Base-by-base conservation (phyloP, 2,888 invertebrate species). In the Lamproptera curius region DNA sequence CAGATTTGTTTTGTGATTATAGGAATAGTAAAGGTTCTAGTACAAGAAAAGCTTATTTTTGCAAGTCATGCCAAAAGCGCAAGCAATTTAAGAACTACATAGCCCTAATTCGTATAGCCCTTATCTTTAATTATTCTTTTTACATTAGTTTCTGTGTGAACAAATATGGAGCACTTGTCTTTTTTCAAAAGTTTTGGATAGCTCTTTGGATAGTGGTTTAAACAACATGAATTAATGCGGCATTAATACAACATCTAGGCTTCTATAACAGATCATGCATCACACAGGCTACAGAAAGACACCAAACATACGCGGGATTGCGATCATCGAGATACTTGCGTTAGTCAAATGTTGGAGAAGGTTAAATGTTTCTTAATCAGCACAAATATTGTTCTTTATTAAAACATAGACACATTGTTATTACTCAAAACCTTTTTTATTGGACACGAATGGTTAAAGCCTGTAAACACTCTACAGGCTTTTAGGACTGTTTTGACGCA, bases 231-330 rank as follows among this genome's bases (percentile, higher is more conserved):
- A 15, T 15, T 15, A 5, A 42, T 42, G 15, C 16, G 17, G 17
- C 37, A 13, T 17, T 15, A 8, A 15, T 14, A 26, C 41, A 16
- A 34, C 45, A 47, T 53, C 51, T 54, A 54, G 39, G 41, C 55
- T 63, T 70, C 72, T 65, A 67, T 17, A 47, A 66, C 60, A 60
- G 62, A 63, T 64, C 82, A 81, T 84, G 81, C 79, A 82, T 58
- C 64, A 73, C 67, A 75, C 67, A 70, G 61, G 74, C 74, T 78
- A 78, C 69, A 34, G 4, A 61, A 59, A 57, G 58, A 70, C 62
- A 70, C 74, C 66, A 72, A 51, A 73, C 72, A 72, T 51, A 73
- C 71, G 83, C 84, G 86, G 85, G 86, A 84, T 74, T 86, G 86
- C 86, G 86, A 86, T 84, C 85, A 86, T 86, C 86, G 85, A 72